phyloP scores from a whole-genome alignment of 2,113 vertebrate genomes.

The Gymnocephalus cernua region DNA sequence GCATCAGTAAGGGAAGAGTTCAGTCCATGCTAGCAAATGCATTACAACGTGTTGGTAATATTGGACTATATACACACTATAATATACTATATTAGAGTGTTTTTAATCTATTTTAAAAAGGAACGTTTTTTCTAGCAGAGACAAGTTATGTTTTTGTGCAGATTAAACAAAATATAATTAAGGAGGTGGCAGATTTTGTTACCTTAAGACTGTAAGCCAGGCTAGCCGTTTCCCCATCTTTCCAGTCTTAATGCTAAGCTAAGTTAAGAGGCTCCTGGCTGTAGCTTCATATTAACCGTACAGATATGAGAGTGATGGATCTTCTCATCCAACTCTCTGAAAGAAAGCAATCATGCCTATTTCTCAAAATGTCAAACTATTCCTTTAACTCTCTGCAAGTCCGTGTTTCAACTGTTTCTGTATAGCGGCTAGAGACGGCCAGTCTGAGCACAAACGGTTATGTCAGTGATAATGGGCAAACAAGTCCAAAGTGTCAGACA shows the following conservation, averaged over 20 bases:
- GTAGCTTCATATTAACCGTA: neutral
- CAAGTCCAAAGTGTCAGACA: conserved; percentile 10
- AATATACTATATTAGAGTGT: too few relatives aligned
- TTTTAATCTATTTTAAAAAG: too few relatives aligned
- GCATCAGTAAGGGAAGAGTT: neutral
- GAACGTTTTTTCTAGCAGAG: too few relatives aligned
- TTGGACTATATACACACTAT: too few relatives aligned
- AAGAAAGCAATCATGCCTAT: neutral
- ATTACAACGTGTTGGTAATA: neutral
- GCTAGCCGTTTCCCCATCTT: too few relatives aligned
- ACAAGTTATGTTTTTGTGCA: neutral
- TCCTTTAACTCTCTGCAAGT: neutral
- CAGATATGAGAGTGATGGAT: neutral
- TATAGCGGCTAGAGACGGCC: neutral
- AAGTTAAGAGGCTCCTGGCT: too few relatives aligned
- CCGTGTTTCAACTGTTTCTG: neutral
- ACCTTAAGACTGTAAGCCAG: too few relatives aligned
- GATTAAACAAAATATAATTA: neutral
- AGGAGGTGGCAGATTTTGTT: neutral
- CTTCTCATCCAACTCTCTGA: neutral
- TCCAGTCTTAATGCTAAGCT: too few relatives aligned
- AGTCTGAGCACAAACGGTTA: neutral
- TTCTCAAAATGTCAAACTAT: neutral
- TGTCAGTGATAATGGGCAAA: neutral
- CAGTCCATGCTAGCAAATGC: neutral